Evolutionary conservation across 2,888 invertebrate species (phyloP), one percentile per base, ranked within the genome.

Genomic region (Capitulum mitella): DNA sequence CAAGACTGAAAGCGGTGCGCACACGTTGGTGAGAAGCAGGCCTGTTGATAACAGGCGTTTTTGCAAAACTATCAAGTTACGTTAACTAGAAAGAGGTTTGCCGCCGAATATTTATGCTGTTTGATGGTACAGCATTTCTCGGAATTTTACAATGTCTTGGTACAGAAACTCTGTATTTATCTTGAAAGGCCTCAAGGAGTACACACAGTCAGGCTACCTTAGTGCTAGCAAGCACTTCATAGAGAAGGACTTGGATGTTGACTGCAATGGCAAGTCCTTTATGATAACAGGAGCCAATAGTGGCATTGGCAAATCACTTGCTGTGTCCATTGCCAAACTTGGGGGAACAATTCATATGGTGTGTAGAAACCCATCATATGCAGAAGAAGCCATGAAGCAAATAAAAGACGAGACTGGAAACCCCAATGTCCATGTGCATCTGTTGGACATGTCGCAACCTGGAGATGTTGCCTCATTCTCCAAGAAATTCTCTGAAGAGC

Each of bases 271-370:
- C 1, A 81, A 82, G 58, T 37, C 54, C 10, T 64, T 64, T 14
- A 64, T 64, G 64, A 64, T 64, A n/a, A 64, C 64, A 16, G 64
- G 64, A 19, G 64, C 64, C 29, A 85, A 85, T 78, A 84, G 84
- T 81, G 86, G 87, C 3, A 84, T 88, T 75, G 88, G 88, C 1
- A 86, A 86, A 81, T 83, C 83, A 75, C 83, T 85, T 54, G 87
- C 87, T 5, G 78, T 85, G 54, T 85, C 85, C 79, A 83, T 87
- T 74, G 87, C 87, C 5, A 85, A 85, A 78, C 84, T 84, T 82
- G 87, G 87, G 82, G 88, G 86, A 3, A 85, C 84, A 19, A 85
- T 88, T 8, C 87, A 88, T 81, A 84, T 88, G 84, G 85, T 88
- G 10, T 88, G 87, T 81, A 82, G 87, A 58, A 87, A 86, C 82